Conservation (phyloP, 2,797 vertebrate species). For the Ceyx erithaca region DNA sequence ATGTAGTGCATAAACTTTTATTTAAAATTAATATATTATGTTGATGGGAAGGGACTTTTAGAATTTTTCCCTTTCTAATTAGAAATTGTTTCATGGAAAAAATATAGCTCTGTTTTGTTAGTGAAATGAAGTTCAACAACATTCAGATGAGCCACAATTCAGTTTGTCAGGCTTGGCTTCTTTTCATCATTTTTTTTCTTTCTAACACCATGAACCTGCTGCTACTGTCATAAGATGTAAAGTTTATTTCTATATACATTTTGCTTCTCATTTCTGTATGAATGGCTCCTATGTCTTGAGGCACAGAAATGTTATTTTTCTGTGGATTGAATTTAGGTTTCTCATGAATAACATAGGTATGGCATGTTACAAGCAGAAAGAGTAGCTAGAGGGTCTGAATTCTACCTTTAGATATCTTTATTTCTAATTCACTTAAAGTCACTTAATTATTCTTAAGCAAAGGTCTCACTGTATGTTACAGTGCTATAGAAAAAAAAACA, state of each 20-base stretch:
- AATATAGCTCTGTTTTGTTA: background rate
- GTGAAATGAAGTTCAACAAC: slow-evolving; percentile 17
- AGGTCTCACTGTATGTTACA: background rate
- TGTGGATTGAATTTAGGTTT: slow-evolving; percentile 16
- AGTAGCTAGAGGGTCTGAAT: background rate
- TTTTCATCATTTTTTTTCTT: slow-evolving; percentile 47
- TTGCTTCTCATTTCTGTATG: slow-evolving; percentile 50
- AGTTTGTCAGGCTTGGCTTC: slow-evolving; percentile 50
- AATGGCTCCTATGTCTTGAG: slow-evolving; percentile 37
- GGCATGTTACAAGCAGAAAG: background rate
- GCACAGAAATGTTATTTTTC: slow-evolving; percentile 24
- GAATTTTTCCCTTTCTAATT: background rate
- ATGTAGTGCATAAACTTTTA: background rate
- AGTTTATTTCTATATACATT: slow-evolving; percentile 51
- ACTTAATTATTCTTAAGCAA: slow-evolving; percentile 16
- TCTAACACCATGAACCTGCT: slow-evolving; percentile 57
- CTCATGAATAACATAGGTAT: slow-evolving; percentile 6
- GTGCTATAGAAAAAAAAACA: background rate
- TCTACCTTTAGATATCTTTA: background rate
- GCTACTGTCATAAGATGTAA: slow-evolving; percentile 56
- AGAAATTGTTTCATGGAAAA: background rate
- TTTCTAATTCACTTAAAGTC: slow-evolving; percentile 33
- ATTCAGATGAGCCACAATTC: slow-evolving; percentile 32
- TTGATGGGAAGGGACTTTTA: background rate
- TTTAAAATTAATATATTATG: background rate